Percentiles rank a stretch among this genome's conserved stretches.
These are phyloP conservation scores for Gephyroberyx darwinii DNA, from an alignment of 2,797 vertebrate species.

Conservation along the genomic window DNA sequence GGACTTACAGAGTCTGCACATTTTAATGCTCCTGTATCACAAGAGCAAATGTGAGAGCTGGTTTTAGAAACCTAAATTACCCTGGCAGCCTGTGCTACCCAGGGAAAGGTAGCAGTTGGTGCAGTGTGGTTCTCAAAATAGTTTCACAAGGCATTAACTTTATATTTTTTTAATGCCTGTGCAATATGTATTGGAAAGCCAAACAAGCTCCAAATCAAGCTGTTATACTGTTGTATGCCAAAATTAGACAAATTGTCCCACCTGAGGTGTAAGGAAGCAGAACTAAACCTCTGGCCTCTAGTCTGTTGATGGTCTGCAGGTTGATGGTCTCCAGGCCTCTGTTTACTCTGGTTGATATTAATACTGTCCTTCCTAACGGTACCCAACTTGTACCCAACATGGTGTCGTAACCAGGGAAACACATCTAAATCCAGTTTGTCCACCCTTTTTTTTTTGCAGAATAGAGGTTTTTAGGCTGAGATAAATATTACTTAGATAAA, in stretches of 20 bases:
- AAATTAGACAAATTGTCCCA: constrained; percentile 17
- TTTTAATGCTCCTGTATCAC: constrained; percentile 28
- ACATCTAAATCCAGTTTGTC: too few relatives aligned
- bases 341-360: not conserved
- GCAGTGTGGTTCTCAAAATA: constrained; percentile 51
- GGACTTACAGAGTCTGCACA: constrained; percentile 60
- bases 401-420: too few relatives aligned
- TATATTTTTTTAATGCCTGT: constrained; percentile 50
- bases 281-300: not conserved
- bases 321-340: too few relatives aligned
- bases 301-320: constrained; percentile 1
- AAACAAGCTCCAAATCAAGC: constrained; percentile 32
- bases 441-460: too few relatives aligned
- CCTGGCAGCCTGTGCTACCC: constrained; percentile 42
- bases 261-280: constrained; percentile 4
- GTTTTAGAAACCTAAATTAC: constrained; percentile 65
- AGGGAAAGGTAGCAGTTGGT: constrained; percentile 59
- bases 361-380: not conserved
- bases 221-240: not conserved
- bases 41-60: constrained; percentile 52
- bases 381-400: too few relatives aligned
- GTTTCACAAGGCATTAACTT: constrained; percentile 44
- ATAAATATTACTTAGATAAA: too few relatives aligned
- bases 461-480: too few relatives aligned
- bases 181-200: constrained; percentile 27